Conservation (phyloP, 2,888 invertebrate genomes). For the Panorpa germanica region DNA sequence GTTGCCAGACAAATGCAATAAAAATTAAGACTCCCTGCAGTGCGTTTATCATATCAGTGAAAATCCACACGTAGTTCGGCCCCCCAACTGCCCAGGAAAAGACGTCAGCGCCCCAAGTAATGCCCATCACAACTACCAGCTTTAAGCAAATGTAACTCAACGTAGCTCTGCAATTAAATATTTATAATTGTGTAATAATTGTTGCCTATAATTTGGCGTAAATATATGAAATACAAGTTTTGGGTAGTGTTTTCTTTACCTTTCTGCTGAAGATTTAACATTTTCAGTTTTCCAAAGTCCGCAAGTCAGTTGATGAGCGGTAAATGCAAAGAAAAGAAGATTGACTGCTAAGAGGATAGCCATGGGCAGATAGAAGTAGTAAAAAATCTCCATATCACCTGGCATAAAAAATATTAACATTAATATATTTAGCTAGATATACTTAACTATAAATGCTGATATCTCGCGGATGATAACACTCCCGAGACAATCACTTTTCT, state of each 20-base stretch:
- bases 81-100: constrained; percentile 71
- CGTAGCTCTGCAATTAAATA: constrained; percentile 40
- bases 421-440: too few species aligned
- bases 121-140: constrained; percentile 65
- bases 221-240: constrained; percentile 16
- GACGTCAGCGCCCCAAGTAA: constrained; percentile 65
- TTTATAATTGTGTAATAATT: constrained; percentile 1
- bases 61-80: constrained; percentile 63
- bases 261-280: constrained; percentile 66
- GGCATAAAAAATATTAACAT: constrained; percentile 16
- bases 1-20: constrained; percentile 75
- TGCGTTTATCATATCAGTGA: constrained; percentile 70
- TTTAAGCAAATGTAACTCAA: constrained; percentile 71
- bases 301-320: constrained; percentile 69
- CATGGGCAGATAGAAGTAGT: constrained; percentile 73
- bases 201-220: not conserved
- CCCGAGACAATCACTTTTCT: too few species aligned
- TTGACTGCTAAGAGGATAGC: constrained; percentile 61
- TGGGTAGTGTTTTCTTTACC: constrained; percentile 24
- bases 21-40: constrained; percentile 79
- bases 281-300: constrained; percentile 77
- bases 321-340: constrained; percentile 58
- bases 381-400: constrained; percentile 60
- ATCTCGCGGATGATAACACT: too few species aligned
- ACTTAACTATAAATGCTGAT: too few species aligned